phyloP scores from a whole-genome alignment of 2,888 invertebrate genomes.

The Melanostoma scalare region DNA sequence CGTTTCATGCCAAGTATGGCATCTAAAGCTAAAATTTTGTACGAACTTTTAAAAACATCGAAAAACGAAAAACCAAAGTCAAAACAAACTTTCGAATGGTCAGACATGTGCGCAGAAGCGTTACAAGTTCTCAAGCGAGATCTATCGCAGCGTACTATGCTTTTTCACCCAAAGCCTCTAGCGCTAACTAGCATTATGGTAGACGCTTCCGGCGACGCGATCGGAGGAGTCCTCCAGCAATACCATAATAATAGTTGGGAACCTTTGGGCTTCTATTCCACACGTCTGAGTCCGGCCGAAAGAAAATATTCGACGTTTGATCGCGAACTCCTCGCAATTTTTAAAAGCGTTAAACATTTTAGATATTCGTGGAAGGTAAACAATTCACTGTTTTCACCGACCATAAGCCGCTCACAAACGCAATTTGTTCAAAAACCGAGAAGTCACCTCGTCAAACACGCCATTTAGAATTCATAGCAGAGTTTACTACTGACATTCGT shows the following conservation, averaged over 20 bases:
- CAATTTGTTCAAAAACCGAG: conserved; percentile 25
- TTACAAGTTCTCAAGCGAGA: conserved; percentile 7
- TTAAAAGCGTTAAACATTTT: conserved; percentile 26
- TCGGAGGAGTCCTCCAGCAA: conserved; percentile 39
- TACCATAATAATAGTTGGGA: conserved; percentile 10
- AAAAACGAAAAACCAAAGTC: background rate
- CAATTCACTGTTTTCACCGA: background rate
- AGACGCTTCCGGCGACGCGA: conserved; percentile 24
- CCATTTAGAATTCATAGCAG: conserved; percentile 14
- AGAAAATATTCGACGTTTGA: conserved; percentile 21
- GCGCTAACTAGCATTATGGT: conserved; percentile 2
- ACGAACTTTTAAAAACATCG: conserved; percentile 5
- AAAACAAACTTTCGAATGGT: background rate
- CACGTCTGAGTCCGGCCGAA: conserved; percentile 20
- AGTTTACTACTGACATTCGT: conserved; percentile 28
- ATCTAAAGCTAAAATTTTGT: background rate
- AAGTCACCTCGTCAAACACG: conserved; percentile 23
- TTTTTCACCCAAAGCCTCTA: conserved; percentile 22
- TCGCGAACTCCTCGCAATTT: conserved; percentile 29
- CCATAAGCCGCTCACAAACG: background rate
- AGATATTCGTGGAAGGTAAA: conserved; percentile 29
- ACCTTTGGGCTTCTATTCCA: conserved; percentile 29
- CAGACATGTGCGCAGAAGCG: conserved; percentile 10
- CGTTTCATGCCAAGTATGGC: conserved; percentile 22
- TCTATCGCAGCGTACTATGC: conserved; percentile 2